phyloP scores from a whole-genome alignment of 2,888 invertebrate genomes.

The Caradrina clavipalpis region DNA sequence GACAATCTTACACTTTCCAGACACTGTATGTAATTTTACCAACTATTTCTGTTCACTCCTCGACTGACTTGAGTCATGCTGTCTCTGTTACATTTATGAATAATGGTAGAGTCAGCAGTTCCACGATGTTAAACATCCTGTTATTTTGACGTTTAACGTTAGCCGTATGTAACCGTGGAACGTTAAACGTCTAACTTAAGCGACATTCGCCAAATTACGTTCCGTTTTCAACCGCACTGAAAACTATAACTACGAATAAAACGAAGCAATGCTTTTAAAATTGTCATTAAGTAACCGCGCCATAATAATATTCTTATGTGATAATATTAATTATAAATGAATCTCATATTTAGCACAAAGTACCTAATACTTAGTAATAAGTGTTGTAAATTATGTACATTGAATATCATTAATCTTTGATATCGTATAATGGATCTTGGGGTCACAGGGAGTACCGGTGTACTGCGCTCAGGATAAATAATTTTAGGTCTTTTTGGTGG shows the following conservation, averaged over 20 bases:
- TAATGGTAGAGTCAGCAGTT: background rate
- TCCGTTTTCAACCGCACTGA: background rate
- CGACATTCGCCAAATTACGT: slow-evolving; percentile 40
- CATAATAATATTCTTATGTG: no score
- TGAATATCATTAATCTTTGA: background rate
- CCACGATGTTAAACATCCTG: slow-evolving; percentile 3
- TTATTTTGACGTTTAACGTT: background rate
- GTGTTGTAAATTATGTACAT: background rate
- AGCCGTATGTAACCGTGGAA: slow-evolving; percentile 3
- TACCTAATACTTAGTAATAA: background rate
- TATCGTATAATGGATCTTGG: background rate
- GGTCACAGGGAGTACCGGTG: background rate
- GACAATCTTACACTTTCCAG: slow-evolving; percentile 58
- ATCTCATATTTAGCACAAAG: background rate
- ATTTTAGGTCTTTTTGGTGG: no score
- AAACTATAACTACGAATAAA: background rate
- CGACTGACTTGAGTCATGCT: background rate
- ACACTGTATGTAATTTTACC: slow-evolving; percentile 17
- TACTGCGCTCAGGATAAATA: background rate
- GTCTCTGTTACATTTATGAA: slow-evolving; percentile 17
- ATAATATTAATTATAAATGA: no score
- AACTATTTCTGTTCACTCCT: slow-evolving; percentile 5
- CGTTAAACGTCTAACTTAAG: slow-evolving; percentile 15
- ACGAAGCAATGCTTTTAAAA: background rate
- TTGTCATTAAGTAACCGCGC: background rate